phyloP scores from a whole-genome alignment of 2,113 vertebrate genomes.

The Acrocephalus arundinaceus region DNA sequence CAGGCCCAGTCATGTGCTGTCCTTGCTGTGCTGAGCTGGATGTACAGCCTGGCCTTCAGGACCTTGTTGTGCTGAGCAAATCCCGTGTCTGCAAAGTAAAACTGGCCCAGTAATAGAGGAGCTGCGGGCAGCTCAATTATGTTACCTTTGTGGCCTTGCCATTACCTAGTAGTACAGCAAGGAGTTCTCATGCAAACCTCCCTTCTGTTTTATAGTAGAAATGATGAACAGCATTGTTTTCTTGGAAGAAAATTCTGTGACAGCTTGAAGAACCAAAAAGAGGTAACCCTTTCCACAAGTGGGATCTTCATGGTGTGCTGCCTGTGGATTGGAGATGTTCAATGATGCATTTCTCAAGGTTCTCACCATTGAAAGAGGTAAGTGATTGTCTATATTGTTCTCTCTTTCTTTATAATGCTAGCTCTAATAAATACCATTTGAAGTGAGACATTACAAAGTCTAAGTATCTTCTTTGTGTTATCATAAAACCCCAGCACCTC shows the following conservation, averaged over 20 bases:
- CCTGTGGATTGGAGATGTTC: neutral
- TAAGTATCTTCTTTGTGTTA: neutral
- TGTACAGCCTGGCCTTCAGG: neutral
- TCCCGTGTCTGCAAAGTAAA: neutral
- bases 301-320: neutral
- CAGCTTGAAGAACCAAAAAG: neutral
- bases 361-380: neutral
- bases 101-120: neutral
- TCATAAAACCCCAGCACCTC: neutral
- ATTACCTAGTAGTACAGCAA: neutral
- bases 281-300: neutral
- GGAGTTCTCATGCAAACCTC: neutral
- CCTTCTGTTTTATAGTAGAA: neutral
- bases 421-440: neutral
- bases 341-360: neutral
- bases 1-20: neutral
- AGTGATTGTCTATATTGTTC: neutral
- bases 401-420: neutral
- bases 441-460: neutral
- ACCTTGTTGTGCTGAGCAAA: neutral
- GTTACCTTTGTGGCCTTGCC: neutral
- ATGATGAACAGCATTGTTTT: accelerated
- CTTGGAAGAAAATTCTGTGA: neutral
- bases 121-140: neutral
- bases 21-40: neutral